Percentiles rank a stretch among this genome's conserved stretches.
Conservation (phyloP, 2,113 vertebrate genomes). For the Phalacrocorax carbo region DNA sequence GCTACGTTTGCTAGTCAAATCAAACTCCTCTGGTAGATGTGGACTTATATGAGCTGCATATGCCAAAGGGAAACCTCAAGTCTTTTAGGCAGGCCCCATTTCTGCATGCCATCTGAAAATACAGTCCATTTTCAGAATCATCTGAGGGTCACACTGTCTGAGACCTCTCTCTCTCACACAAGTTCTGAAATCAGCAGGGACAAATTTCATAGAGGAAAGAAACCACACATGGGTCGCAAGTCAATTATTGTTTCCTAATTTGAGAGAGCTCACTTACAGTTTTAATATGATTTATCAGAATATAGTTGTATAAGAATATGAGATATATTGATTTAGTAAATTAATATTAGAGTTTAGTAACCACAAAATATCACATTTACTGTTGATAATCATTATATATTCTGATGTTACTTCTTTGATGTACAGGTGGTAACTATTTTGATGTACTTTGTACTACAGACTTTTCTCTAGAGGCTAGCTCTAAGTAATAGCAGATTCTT, state of each 20-base stretch:
- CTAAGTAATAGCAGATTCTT: background rate
- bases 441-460: background rate
- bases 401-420: background rate
- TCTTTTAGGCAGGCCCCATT: background rate
- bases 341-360: background rate
- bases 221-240: background rate
- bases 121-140: background rate
- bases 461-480: background rate
- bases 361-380: background rate
- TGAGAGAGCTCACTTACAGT: background rate
- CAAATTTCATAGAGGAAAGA: background rate
- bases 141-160: background rate
- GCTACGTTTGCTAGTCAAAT: background rate
- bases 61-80: background rate
- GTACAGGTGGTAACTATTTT: background rate
- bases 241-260: background rate
- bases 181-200: background rate
- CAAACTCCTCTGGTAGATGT: background rate
- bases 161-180: background rate
- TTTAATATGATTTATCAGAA: background rate
- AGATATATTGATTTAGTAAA: background rate
- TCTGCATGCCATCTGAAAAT: background rate
- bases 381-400: background rate
- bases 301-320: background rate
- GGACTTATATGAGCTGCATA: background rate